Percentiles rank a stretch among this genome's conserved stretches.
phyloP scores from a whole-genome alignment of 2,888 invertebrate genomes.

The Plebejus argus region DNA sequence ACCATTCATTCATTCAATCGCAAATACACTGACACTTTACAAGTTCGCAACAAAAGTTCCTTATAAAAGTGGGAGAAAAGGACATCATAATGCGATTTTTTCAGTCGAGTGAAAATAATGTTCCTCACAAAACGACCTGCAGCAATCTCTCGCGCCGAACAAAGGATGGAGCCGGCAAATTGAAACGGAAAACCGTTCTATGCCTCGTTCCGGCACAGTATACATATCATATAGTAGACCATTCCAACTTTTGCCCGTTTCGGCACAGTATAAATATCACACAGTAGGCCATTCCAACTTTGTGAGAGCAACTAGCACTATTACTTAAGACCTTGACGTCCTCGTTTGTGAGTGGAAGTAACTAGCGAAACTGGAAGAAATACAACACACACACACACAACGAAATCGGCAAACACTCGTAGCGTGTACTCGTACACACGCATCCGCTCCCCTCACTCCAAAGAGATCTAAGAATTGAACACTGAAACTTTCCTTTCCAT shows the following conservation, averaged over 20 bases:
- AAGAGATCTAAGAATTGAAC: too few species aligned
- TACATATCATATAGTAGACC: neutral
- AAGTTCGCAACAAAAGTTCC: neutral
- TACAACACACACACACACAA: too few species aligned
- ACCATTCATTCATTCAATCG: neutral
- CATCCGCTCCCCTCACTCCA: too few species aligned
- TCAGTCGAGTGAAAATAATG: neutral
- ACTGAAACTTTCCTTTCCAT: too few species aligned
- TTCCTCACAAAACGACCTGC: constrained; percentile 24
- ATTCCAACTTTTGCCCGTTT: constrained; percentile 28
- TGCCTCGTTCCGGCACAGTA: constrained; percentile 35
- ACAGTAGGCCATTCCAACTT: too few species aligned
- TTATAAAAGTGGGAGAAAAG: neutral
- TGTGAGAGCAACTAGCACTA: neutral
- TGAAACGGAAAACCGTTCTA: constrained; percentile 40
- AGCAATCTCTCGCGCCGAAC: constrained; percentile 37
- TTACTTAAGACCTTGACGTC: too few species aligned
- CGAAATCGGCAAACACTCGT: too few species aligned
- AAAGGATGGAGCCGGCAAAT: constrained; percentile 36
- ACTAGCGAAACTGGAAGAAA: too few species aligned
- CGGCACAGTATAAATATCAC: neutral
- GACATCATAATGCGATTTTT: constrained; percentile 15
- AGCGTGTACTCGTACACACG: too few species aligned
- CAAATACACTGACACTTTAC: neutral
- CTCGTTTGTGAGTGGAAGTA: too few species aligned